Evolutionary conservation across 2,113 vertebrate species (phyloP).

Genomic region (Rhinichthys klamathensis): DNA sequence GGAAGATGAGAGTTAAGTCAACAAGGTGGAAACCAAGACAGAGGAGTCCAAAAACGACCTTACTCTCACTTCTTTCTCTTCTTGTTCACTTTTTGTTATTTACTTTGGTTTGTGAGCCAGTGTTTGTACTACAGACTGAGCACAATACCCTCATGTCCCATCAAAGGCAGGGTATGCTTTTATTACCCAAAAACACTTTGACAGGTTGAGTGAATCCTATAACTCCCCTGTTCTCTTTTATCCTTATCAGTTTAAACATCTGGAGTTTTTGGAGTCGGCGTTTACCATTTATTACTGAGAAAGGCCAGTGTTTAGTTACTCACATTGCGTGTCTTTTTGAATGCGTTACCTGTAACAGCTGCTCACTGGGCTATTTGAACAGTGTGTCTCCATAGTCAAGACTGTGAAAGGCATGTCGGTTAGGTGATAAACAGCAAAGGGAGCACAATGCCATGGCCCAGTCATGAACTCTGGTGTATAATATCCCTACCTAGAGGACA

Average conservation of each 20-base stretch:
- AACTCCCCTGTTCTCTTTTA: constrained; percentile 15
- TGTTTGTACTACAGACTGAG: constrained; percentile 13
- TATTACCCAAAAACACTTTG: background rate
- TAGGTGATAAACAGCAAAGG: constrained; percentile 9
- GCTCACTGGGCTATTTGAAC: constrained; percentile 43
- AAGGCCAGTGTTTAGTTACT: background rate
- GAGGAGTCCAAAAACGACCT: background rate
- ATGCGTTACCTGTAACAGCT: constrained; percentile 37
- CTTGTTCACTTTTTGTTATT: constrained; percentile 27
- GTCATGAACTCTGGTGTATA: constrained; percentile 32
- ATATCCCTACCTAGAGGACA: constrained; percentile 12
- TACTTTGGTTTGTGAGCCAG: constrained; percentile 15
- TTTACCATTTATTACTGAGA: constrained; percentile 24
- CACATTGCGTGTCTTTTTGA: background rate
- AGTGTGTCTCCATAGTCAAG: constrained; percentile 29
- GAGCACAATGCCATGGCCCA: constrained; percentile 19
- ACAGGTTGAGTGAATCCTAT: constrained; percentile 6
- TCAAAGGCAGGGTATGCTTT: constrained; percentile 33
- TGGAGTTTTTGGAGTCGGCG: constrained; percentile 29
- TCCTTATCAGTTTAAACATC: constrained; percentile 46
- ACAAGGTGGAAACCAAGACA: constrained; percentile 17
- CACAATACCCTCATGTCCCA: constrained; percentile 39
- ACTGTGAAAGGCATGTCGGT: constrained; percentile 36
- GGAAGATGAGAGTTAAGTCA: constrained; percentile 34
- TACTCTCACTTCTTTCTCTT: constrained; percentile 17